Percentiles rank a stretch among this genome's conserved stretches.
Evolutionary conservation across 2,888 invertebrate species (phyloP).

Genomic region (Nymphalis urticae): DNA sequence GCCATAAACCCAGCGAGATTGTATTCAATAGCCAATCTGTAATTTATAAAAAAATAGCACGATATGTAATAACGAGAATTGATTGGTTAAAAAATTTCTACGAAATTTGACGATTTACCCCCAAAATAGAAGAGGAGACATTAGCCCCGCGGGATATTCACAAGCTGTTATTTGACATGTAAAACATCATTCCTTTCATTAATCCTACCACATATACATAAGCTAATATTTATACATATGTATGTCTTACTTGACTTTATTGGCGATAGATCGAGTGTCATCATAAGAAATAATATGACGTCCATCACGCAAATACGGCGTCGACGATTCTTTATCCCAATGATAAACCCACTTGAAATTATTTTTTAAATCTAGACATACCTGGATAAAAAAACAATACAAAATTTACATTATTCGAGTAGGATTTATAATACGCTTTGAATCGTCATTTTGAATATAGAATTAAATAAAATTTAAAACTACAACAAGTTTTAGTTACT

Average conservation of each 20-base stretch:
- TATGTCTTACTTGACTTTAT: slow-evolving; percentile 84
- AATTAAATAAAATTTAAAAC: no score
- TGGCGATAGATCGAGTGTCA: slow-evolving; percentile 85
- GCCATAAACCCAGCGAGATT: slow-evolving; percentile 90
- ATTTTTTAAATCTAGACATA: slow-evolving; percentile 56
- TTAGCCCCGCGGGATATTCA: no score
- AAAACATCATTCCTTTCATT: no score
- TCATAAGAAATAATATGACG: slow-evolving; percentile 88
- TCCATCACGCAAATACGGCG: slow-evolving; percentile 82
- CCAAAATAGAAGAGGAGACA: no score
- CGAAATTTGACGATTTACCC: background rate
- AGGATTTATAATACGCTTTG: no score
- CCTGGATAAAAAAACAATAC: no score
- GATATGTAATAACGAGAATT: no score
- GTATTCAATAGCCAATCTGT: slow-evolving; percentile 82
- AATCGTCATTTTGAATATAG: no score
- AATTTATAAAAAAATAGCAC: background rate
- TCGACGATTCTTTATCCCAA: slow-evolving; percentile 84
- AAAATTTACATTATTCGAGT: no score
- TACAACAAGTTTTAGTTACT: no score
- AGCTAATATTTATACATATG: background rate
- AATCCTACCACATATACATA: background rate
- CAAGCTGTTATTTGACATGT: no score
- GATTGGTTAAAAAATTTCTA: background rate
- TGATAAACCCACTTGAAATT: slow-evolving; percentile 83